Base-by-base conservation (phyloP, 2,797 vertebrate species). In the Parotocinclus haroldoi region DNA sequence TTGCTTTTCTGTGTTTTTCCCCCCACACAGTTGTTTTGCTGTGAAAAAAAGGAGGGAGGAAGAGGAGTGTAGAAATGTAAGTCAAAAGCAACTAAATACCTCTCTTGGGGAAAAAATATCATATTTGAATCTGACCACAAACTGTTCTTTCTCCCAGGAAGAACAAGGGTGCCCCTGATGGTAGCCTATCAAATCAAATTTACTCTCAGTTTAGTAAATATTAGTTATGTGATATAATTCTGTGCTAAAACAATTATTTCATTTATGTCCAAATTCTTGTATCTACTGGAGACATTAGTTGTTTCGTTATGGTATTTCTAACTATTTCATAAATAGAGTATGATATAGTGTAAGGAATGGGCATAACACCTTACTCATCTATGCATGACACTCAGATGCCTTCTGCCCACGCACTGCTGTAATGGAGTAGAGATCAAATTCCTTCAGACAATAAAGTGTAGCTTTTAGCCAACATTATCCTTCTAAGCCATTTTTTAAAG, bases 81-180 rank as follows among this genome's bases (percentile, higher is more conserved):
- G 63, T 52, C 48, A 69, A 27, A 69, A 57, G 69, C 51, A 72
- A 75, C 70, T 10, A 54, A 72, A 75, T 56, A 63, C 62, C 36
- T 55, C 37, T 27, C 10, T n/a, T 1, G 27, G 45, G 44, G 12
- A 76, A 59, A 76, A 74, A 58, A 66, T 51, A n/a, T n/a, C n/a
- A 11, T 48, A 27, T 58, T 49, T 67, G 42, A 38, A 63, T 39
- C 14, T 37, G 10, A 39, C 56, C 18, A 50, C 17, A 64, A 27
- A 27, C n/a, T 27, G 27, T 27, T 27, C 27, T 2, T 27, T 27
- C 27, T 27, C 36, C 37, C 63, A 44, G 61, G 13, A 13, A 12
- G 10, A 3, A 13, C 46, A 48, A n/a, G 5, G 46, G 3, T 44
- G 42, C 62, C 12, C 46, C 40, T 10, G 27, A 27, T 55, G 16